Percentiles rank a stretch among this genome's conserved stretches.
Conservation (phyloP, 2,888 invertebrate species). For the Ganaspis brasiliensis region DNA sequence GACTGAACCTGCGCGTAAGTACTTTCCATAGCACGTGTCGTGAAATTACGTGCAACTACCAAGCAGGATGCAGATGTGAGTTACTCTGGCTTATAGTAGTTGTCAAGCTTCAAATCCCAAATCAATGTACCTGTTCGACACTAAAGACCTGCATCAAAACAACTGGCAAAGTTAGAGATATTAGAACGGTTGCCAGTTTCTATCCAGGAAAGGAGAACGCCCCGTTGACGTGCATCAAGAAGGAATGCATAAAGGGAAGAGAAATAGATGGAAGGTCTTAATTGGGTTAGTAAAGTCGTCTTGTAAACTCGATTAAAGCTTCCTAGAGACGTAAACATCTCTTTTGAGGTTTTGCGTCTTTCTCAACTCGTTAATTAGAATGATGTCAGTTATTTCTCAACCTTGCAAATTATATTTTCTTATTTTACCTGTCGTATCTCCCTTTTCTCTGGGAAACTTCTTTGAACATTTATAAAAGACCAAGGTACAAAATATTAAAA, state of each 20-base stretch:
- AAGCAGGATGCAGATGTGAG: conserved; percentile 8
- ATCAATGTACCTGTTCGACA: not conserved
- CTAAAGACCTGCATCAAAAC: conserved; percentile 6
- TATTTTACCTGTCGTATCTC: not conserved
- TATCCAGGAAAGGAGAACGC: not conserved
- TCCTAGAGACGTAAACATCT: conserved; percentile 73
- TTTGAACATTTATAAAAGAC: conserved; percentile 20
- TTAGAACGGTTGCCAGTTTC: not conserved
- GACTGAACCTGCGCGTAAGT: not conserved
- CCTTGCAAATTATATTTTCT: not conserved
- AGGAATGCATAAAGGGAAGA: not conserved
- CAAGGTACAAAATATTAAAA: not conserved
- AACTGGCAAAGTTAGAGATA: conserved; percentile 7
- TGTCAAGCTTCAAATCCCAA: not conserved
- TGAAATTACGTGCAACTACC: conserved; percentile 10
- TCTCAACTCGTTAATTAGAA: conserved; percentile 10
- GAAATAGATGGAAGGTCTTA: conserved; percentile 13
- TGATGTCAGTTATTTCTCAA: conserved; percentile 5
- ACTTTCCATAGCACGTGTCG: conserved; percentile 27
- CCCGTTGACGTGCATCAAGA: not conserved
- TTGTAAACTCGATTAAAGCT: conserved; percentile 75
- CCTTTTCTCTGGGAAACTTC: not conserved
- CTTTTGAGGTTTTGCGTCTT: conserved; percentile 64
- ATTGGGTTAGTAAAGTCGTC: conserved; percentile 73
- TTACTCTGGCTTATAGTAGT: conserved; percentile 11